Evolutionary conservation across 2,113 vertebrate species (phyloP).

Genomic region (Reinhardtius hippoglossoides): DNA sequence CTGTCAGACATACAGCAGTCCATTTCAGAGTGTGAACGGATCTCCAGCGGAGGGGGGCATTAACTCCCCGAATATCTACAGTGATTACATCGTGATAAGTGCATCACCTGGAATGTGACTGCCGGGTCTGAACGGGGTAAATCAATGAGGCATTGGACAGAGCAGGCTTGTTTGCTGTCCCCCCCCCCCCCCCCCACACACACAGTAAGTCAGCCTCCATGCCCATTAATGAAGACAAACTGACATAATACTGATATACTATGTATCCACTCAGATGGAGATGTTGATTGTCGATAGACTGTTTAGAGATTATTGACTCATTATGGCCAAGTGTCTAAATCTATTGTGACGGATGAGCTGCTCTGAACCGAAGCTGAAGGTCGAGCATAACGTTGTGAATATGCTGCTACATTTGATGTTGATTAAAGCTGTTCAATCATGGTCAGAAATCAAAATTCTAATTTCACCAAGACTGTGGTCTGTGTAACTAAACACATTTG

Average conservation of each 20-base stretch:
- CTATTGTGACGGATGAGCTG: no score
- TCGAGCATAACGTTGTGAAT: no score
- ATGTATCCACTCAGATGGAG: background rate
- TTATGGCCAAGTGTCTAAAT: background rate
- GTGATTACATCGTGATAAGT: constrained; percentile 47
- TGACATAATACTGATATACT: constrained; percentile 30
- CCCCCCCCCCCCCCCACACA: background rate
- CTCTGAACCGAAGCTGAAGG: no score
- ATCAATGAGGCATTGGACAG: constrained; percentile 60
- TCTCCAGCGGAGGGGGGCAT: background rate
- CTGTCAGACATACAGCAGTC: background rate
- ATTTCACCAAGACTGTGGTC: no score
- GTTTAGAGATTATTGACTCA: constrained; percentile 20
- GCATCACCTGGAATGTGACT: constrained; percentile 40
- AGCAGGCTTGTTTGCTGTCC: background rate
- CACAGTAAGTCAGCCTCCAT: background rate
- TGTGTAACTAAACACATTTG: no score
- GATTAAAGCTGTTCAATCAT: no score
- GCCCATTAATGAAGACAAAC: constrained; percentile 51
- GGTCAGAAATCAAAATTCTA: no score
- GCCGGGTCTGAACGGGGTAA: constrained; percentile 30
- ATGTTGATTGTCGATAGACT: background rate
- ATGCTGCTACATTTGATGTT: no score
- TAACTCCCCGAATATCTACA: constrained; percentile 22
- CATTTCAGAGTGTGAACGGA: background rate